phyloP scores from a whole-genome alignment of 2,888 invertebrate species.

The Parnassius orleans region DNA sequence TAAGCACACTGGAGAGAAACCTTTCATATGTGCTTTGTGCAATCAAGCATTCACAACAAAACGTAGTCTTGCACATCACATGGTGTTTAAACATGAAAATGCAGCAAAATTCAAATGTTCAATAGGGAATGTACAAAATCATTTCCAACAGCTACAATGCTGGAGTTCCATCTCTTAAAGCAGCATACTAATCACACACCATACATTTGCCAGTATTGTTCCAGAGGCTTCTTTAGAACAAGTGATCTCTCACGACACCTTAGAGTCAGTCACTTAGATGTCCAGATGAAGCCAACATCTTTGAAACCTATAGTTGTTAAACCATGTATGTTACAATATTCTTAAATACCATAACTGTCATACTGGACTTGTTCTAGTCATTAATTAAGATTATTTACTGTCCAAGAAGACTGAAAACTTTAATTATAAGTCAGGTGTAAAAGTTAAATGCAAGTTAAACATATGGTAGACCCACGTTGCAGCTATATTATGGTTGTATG shows the following conservation, averaged over 20 bases:
- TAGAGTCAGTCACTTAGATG: slow-evolving; percentile 59
- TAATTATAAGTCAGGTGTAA: too few relatives aligned
- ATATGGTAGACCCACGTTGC: too few relatives aligned
- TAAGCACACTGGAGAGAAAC: slow-evolving; percentile 80
- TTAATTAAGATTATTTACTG: background rate
- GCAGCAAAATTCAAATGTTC: slow-evolving; percentile 66
- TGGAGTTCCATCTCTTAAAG: slow-evolving; percentile 71
- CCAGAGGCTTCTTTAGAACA: slow-evolving; percentile 64
- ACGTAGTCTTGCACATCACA: slow-evolving; percentile 63
- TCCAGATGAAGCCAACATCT: slow-evolving; percentile 37
- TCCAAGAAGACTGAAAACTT: too few relatives aligned
- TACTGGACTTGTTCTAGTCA: slow-evolving; percentile 7
- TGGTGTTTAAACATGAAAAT: slow-evolving; percentile 68
- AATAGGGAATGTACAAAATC: slow-evolving; percentile 60
- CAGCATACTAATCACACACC: slow-evolving; percentile 71
- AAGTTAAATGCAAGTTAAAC: too few relatives aligned
- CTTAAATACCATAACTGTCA: background rate
- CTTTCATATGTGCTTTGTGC: slow-evolving; percentile 62
- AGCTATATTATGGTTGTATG: too few relatives aligned
- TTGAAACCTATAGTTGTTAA: slow-evolving; percentile 19
- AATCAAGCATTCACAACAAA: slow-evolving; percentile 56
- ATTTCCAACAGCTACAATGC: slow-evolving; percentile 67
- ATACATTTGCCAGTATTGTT: slow-evolving; percentile 65
- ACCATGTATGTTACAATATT: slow-evolving; percentile 11
- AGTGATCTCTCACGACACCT: slow-evolving; percentile 70